Evolutionary conservation across 2,113 vertebrate genomes (phyloP), one percentile per base, ranked within the genome.

Genomic region (Mesitornis unicolor): DNA sequence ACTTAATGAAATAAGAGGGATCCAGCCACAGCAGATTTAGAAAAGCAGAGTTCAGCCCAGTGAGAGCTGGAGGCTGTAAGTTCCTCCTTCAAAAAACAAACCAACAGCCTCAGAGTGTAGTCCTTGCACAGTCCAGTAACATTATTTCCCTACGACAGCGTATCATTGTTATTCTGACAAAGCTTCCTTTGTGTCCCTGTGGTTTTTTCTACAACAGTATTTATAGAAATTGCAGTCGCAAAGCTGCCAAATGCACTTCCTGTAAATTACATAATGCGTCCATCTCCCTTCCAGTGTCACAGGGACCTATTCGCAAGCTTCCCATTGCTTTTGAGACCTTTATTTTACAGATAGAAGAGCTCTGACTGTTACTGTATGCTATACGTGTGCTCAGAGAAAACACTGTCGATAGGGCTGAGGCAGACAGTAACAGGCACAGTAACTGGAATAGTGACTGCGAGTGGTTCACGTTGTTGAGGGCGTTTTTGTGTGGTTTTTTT

Each of bases 161-260:
- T 69, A 76, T 61, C 31, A 1, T 54, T 14, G n/a, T 86, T 93
- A 53, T 67, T 47, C 59, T 88, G 48, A 93, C 63, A 84, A 81
- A 90, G 43, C 33, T 94, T 63, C n/a, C 89, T 79, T 92, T 96
- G 76, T 87, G 48, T 56, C n/a, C 36, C 69, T 53, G n/a, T 90
- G 64, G 35, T 84, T 95, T 64, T 89, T 86, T 28, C 70, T 87
- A 60, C 89, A 43, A 22, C 31, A 80, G 85, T 78, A 67, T 93
- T 94, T 96, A 88, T 90, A 73, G 92, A 70, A 65, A 79, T n/a
- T 64, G 35, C 17, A 84, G 56, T 87, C 42, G 21, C 80, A 88
- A 57, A 87, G 36, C 69, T 93, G 43, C 74, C 78, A 59, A 88
- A 77, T 96, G 73, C 76, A 79, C 53, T 91, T 97, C 84, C 87